Conservation (phyloP, 2,888 invertebrate genomes). For the Caradrina clavipalpis region DNA sequence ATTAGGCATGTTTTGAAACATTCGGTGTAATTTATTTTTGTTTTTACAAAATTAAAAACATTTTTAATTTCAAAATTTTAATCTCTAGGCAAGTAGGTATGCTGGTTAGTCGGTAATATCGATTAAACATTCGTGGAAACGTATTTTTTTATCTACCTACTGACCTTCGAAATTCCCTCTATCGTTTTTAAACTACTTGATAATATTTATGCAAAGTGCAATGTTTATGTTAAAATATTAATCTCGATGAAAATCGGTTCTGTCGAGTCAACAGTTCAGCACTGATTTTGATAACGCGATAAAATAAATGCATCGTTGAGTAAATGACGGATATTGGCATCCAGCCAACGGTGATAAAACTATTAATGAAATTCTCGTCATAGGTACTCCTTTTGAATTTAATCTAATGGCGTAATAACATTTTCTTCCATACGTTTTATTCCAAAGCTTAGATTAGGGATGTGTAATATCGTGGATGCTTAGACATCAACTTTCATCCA, state of each 20-base stretch:
- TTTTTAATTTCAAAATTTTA: too few relatives aligned
- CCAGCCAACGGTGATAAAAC: conserved; percentile 62
- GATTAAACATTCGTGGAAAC: background rate
- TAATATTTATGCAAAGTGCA: conserved; percentile 4
- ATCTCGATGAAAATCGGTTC: conserved; percentile 5
- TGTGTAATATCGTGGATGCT: background rate
- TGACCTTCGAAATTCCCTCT: conserved; percentile 8
- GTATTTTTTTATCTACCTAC: conserved; percentile 10
- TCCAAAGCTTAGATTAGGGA: background rate
- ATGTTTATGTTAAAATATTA: conserved; percentile 33
- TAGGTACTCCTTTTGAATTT: conserved; percentile 29
- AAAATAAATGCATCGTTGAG: conserved; percentile 47
- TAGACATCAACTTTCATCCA: too few relatives aligned
- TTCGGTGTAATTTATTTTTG: too few relatives aligned
- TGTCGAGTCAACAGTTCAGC: conserved; percentile 48
- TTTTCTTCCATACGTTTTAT: background rate
- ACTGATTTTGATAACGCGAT: conserved; percentile 47
- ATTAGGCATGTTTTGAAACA: too few relatives aligned
- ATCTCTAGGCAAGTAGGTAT: background rate
- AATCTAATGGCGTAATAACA: conserved; percentile 1
- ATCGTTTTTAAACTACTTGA: too few relatives aligned
- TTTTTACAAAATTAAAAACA: too few relatives aligned
- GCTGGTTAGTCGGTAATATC: too few relatives aligned
- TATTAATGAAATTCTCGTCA: conserved; percentile 48
- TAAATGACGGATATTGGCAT: conserved; percentile 59